Evolutionary conservation across 2,888 invertebrate genomes (phyloP).

Genomic region (Drosophila planitibia): DNA sequence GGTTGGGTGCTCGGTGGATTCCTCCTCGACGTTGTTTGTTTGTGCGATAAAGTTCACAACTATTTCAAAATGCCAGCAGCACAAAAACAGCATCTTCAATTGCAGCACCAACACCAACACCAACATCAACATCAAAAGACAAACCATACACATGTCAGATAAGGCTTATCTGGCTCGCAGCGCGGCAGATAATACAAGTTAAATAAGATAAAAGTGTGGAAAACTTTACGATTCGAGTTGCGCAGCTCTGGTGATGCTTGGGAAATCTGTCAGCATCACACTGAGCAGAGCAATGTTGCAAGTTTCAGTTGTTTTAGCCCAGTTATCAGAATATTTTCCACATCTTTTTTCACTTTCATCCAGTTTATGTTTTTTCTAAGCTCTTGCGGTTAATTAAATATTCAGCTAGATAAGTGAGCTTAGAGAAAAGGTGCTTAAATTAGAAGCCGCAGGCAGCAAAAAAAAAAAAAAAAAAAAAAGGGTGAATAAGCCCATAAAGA

Average conservation of each 20-base stretch:
- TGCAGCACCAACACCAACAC: slow-evolving; percentile 14
- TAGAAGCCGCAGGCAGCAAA: slow-evolving; percentile 38
- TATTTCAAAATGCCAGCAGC: slow-evolving; percentile 68
- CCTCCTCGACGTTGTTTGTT: slow-evolving; percentile 33
- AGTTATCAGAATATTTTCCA: slow-evolving; percentile 51
- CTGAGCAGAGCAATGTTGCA: slow-evolving; percentile 38
- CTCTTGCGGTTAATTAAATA: slow-evolving; percentile 77
- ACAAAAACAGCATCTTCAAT: slow-evolving; percentile 7
- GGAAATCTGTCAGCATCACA: slow-evolving; percentile 37
- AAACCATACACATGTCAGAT: slow-evolving; percentile 64
- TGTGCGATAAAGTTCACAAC: slow-evolving; percentile 69
- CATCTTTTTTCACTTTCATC: slow-evolving; percentile 40
- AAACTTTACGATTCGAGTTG: slow-evolving; percentile 22
- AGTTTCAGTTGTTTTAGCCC: slow-evolving; percentile 53
- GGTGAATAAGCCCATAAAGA: slow-evolving; percentile 74
- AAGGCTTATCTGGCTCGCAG: slow-evolving; percentile 63
- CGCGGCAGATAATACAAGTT: slow-evolving; percentile 68
- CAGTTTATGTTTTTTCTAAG: neutral
- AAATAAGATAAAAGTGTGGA: slow-evolving; percentile 68
- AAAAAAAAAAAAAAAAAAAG: slow-evolving; percentile 32
- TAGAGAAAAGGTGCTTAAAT: slow-evolving; percentile 67
- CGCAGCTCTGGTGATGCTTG: slow-evolving; percentile 22
- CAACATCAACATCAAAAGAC: slow-evolving; percentile 45
- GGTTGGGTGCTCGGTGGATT: slow-evolving; percentile 13
- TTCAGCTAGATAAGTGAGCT: slow-evolving; percentile 70